Percentiles rank a stretch among this genome's conserved stretches.
These are phyloP conservation scores for Pseudomugil tenellus DNA, from an alignment of 2,797 vertebrate species.

Conservation along the genomic window DNA sequence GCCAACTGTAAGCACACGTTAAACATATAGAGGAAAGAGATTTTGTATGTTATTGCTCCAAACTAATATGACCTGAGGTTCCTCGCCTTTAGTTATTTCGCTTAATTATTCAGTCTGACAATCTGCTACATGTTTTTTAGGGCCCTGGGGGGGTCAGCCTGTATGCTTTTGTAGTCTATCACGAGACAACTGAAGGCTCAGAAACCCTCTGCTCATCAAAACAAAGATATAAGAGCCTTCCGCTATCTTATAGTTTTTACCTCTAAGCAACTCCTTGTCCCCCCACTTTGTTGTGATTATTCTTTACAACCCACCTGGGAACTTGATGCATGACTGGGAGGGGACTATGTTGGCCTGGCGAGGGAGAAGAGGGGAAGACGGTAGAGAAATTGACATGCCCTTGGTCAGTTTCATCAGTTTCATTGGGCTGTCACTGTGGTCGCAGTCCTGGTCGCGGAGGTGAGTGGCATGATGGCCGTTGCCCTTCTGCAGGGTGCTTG, in stretches of 20 bases:
- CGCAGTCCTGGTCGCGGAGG: conserved; percentile 58
- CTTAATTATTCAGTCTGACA: conserved; percentile 75
- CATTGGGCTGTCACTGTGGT: conserved; percentile 55
- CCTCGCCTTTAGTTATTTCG: conserved; percentile 54
- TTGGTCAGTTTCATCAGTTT: conserved; percentile 85
- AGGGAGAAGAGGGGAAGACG: conserved; percentile 95
- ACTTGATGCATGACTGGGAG: conserved; percentile 86
- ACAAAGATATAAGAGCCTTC: conserved; percentile 45
- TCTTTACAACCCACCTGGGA: conserved; percentile 86
- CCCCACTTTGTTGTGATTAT: conserved; percentile 20
- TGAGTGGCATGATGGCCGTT: conserved; percentile 56
- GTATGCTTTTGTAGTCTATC: conserved; percentile 52
- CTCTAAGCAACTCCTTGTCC: conserved; percentile 22
- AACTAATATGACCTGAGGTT: conserved; percentile 12
- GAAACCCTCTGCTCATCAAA: conserved; percentile 59
- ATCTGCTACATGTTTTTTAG: conserved; percentile 66
- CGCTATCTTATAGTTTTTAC: conserved; percentile 38
- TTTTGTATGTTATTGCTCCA: conserved; percentile 2
- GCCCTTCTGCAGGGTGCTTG: conserved; percentile 72
- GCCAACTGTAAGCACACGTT: not conserved
- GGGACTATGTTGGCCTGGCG: conserved; percentile 86
- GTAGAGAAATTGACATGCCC: conserved; percentile 93
- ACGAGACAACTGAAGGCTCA: conserved; percentile 66
- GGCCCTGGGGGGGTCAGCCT: conserved; percentile 51
- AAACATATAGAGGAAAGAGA: no score